phyloP scores from a whole-genome alignment of 2,797 vertebrate genomes.

The Glyptemys insculpta region DNA sequence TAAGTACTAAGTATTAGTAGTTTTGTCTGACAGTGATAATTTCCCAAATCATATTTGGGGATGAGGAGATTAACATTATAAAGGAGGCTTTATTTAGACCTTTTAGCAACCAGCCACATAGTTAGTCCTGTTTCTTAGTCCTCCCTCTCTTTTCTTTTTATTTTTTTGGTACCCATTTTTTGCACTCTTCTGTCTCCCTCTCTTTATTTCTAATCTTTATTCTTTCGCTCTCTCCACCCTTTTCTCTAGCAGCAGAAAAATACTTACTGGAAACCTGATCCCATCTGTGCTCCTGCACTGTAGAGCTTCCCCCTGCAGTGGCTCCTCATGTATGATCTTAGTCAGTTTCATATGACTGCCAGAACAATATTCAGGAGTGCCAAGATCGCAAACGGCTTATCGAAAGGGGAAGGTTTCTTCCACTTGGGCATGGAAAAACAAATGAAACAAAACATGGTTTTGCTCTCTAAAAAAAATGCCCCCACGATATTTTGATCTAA shows the following conservation, averaged over 20 bases:
- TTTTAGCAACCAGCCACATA: not conserved
- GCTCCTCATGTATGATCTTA: constrained; percentile 44
- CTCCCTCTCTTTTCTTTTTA: not conserved
- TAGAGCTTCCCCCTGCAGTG: constrained; percentile 60
- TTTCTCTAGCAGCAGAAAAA: constrained; percentile 65
- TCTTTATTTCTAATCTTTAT: constrained; percentile 55
- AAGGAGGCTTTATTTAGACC: not conserved
- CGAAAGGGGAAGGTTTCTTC: not conserved
- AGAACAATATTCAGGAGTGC: constrained; percentile 34
- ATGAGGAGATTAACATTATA: not conserved
- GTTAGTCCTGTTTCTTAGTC: not conserved
- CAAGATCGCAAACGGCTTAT: not conserved
- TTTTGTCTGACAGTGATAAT: not conserved
- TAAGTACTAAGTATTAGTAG: not conserved
- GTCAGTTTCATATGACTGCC: not conserved
- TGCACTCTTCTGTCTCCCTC: not conserved
- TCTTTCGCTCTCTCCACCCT: constrained; percentile 24
- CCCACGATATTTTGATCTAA: not conserved
- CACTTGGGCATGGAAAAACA: not conserved
- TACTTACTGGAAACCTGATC: constrained; percentile 69
- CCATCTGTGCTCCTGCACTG: constrained; percentile 65
- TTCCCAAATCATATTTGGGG: not conserved
- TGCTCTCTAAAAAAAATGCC: constrained; percentile 42
- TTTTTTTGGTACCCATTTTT: not conserved
- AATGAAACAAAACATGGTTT: not conserved